These are phyloP conservation scores for Zosterops lateralis DNA, from an alignment of 2,113 vertebrate genomes.

Conservation along the genomic window DNA sequence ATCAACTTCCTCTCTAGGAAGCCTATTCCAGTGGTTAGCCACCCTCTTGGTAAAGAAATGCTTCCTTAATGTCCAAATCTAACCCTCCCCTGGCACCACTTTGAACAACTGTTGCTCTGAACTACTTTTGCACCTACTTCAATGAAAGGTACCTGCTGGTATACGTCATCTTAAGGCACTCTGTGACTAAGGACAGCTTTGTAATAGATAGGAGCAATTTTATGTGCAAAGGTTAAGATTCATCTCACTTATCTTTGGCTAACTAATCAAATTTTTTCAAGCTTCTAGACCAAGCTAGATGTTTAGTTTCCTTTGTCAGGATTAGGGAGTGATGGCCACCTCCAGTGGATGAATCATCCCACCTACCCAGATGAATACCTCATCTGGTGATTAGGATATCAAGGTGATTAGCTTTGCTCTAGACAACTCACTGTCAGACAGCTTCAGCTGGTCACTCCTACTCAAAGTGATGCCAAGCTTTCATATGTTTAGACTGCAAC, in stretches of 20 bases:
- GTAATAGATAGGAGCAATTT: neutral
- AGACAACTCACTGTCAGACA: neutral
- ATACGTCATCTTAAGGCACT: neutral
- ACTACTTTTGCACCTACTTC: neutral
- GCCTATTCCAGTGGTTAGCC: neutral
- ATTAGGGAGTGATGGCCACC: neutral
- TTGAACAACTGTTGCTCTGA: neutral
- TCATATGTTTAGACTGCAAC: neutral
- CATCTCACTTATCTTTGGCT: neutral
- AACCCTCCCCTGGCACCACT: accelerated
- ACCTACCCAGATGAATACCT: neutral
- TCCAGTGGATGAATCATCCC: neutral
- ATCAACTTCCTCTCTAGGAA: neutral
- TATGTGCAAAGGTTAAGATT: neutral
- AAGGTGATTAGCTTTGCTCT: neutral
- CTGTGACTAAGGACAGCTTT: neutral
- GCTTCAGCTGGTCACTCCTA: neutral
- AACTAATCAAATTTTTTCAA: neutral
- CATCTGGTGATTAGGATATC: neutral
- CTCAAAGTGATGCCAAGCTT: neutral
- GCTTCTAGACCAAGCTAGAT: neutral
- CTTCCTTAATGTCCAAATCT: neutral
- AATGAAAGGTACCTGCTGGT: neutral
- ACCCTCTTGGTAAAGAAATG: neutral
- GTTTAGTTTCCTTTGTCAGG: neutral